Evolutionary conservation across 1,140 invertebrate genomes (phyloP).

Genomic region (Diplogasteroides magnus): DNA sequence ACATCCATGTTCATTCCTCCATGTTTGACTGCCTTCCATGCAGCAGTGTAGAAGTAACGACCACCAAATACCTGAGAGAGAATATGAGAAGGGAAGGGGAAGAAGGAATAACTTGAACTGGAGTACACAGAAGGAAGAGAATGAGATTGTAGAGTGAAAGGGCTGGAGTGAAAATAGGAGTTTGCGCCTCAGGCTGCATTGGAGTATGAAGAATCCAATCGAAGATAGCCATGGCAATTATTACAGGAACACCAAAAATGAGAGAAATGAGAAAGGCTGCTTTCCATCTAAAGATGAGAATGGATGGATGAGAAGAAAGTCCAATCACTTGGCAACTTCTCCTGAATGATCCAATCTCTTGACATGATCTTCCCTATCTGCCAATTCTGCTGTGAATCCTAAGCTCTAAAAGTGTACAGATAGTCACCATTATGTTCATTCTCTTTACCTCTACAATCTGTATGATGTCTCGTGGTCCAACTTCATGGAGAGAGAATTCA

Average conservation of each 20-base stretch:
- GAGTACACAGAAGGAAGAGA: slow-evolving; percentile 87
- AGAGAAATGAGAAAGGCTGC: slow-evolving; percentile 85
- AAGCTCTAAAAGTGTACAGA: slow-evolving; percentile 57
- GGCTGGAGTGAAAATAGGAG: slow-evolving; percentile 66
- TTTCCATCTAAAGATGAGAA: slow-evolving; percentile 67
- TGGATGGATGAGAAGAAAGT: background rate
- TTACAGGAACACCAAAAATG: slow-evolving; percentile 86
- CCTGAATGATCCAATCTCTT: slow-evolving; percentile 66
- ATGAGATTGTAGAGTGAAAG: slow-evolving; percentile 89
- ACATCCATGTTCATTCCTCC: slow-evolving; percentile 96
- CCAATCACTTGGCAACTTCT: slow-evolving; percentile 71
- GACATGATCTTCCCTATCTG: slow-evolving; percentile 56
- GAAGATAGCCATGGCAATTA: slow-evolving; percentile 85
- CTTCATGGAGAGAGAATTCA: slow-evolving; percentile 74
- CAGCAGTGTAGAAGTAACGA: slow-evolving; percentile 90
- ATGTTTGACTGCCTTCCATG: slow-evolving; percentile 79
- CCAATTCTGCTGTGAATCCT: slow-evolving; percentile 62
- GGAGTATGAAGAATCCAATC: slow-evolving; percentile 54
- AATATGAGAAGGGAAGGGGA: slow-evolving; percentile 6
- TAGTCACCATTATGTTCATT: slow-evolving; percentile 11
- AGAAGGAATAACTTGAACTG: slow-evolving; percentile 73
- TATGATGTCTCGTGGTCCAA: slow-evolving; percentile 80
- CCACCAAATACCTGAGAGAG: slow-evolving; percentile 80
- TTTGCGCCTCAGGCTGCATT: slow-evolving; percentile 56
- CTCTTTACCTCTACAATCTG: slow-evolving; percentile 69